Percentiles rank a stretch among this genome's conserved stretches.
phyloP scores from a whole-genome alignment of 2,888 invertebrate species.

The Sylvicola cinctus region DNA sequence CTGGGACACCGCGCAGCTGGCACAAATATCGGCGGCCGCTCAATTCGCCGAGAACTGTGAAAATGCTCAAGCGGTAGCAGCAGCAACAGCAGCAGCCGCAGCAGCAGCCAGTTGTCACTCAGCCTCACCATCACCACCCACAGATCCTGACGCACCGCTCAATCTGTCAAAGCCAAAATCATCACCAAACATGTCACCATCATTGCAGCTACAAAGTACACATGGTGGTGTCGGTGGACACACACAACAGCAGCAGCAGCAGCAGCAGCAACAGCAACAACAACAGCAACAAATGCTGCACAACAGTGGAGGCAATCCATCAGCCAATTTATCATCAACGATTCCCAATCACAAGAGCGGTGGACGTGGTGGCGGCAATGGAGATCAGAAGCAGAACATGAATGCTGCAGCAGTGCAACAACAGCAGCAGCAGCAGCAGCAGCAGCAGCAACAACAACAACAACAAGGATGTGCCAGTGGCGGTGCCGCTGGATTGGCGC shows the following conservation, averaged over 20 bases:
- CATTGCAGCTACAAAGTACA: conserved; percentile 18
- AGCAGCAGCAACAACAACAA: conserved; percentile 7
- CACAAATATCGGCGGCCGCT: conserved; percentile 39
- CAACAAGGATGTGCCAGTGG: conserved; percentile 15
- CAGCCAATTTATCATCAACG: not conserved
- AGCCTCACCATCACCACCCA: conserved; percentile 19
- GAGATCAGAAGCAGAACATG: no score
- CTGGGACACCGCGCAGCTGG: conserved; percentile 49
- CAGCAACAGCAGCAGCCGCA: conserved; percentile 12
- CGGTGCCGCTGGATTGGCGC: conserved; percentile 22
- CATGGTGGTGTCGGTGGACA: conserved; percentile 7
- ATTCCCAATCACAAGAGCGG: conserved; percentile 1
- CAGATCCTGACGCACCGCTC: conserved; percentile 43
- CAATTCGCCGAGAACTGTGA: conserved; percentile 4
- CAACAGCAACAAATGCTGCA: conserved; percentile 7
- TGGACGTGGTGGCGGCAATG: no score
- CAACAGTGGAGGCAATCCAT: not conserved
- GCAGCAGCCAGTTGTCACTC: conserved; percentile 14
- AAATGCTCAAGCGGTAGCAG: conserved; percentile 3
- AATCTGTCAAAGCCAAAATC: conserved; percentile 75
- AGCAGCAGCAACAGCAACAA: conserved; percentile 19
- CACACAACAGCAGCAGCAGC: conserved; percentile 24
- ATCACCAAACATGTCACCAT: conserved; percentile 32
- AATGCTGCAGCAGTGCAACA: no score
- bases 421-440: conserved; percentile 2